phyloP scores from a whole-genome alignment of 2,888 invertebrate genomes.

The Cephus sareptanus region DNA sequence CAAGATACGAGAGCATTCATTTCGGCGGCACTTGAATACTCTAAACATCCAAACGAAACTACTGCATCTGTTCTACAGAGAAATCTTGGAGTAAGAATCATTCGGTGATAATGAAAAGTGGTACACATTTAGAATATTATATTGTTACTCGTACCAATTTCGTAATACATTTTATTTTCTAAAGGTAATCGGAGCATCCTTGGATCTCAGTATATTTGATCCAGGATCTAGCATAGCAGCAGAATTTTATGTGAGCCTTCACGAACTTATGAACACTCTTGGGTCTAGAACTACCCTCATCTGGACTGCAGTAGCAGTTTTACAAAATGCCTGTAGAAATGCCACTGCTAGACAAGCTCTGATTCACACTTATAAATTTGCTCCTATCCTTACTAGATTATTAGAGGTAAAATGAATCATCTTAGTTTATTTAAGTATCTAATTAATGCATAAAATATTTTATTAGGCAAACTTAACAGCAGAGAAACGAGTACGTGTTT shows the following conservation, averaged over 20 bases:
- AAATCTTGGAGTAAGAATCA: conserved; percentile 52
- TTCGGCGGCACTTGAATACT: conserved; percentile 51
- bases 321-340: conserved; percentile 74
- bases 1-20: conserved; percentile 56
- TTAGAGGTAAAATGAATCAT: conserved; percentile 66
- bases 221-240: conserved; percentile 74
- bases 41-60: conserved; percentile 55
- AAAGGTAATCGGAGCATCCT: conserved; percentile 74
- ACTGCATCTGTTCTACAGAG: conserved; percentile 54
- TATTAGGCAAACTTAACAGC: conserved; percentile 67
- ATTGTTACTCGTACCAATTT: neutral
- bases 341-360: conserved; percentile 73
- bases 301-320: conserved; percentile 76
- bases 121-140: conserved; percentile 10
- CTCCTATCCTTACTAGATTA: conserved; percentile 73
- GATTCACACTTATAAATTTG: conserved; percentile 78
- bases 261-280: conserved; percentile 73
- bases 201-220: conserved; percentile 76
- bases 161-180: conserved; percentile 39
- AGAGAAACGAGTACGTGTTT: conserved; percentile 74
- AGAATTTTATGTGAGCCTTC: conserved; percentile 76
- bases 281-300: conserved; percentile 70
- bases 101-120: conserved; percentile 5
- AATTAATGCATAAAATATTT: neutral
- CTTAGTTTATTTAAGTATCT: neutral